Evolutionary conservation across 2,113 vertebrate species (phyloP).

Genomic region (Naja naja): DNA sequence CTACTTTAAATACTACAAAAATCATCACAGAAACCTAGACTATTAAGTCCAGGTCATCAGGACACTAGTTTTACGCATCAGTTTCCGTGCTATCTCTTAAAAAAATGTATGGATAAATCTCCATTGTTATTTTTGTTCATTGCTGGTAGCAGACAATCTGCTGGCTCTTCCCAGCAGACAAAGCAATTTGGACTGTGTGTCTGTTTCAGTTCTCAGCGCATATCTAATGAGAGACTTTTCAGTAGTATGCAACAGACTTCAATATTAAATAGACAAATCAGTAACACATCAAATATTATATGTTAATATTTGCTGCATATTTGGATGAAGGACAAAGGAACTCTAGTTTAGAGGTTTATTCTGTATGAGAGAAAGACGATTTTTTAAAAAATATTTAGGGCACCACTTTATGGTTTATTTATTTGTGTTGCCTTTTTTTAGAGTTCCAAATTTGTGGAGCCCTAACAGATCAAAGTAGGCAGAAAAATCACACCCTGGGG

Average conservation of each 20-base stretch:
- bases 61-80: background rate
- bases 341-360: background rate
- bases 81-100: background rate
- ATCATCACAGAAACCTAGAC: background rate
- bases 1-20: background rate
- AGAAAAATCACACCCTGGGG: background rate
- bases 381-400: background rate
- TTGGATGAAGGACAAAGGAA: background rate
- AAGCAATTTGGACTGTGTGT: background rate
- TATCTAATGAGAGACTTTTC: background rate
- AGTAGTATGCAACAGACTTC: background rate
- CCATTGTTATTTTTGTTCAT: background rate
- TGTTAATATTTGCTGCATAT: background rate
- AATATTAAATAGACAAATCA: background rate
- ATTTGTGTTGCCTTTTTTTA: background rate
- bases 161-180: background rate
- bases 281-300: background rate
- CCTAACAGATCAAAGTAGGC: background rate
- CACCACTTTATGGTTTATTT: background rate
- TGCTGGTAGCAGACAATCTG: background rate
- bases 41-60: background rate
- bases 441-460: background rate
- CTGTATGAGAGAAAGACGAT: background rate
- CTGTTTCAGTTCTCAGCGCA: background rate
- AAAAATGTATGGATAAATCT: background rate